Conservation (phyloP, 2,888 invertebrate genomes). For the Tridacna gigas region DNA sequence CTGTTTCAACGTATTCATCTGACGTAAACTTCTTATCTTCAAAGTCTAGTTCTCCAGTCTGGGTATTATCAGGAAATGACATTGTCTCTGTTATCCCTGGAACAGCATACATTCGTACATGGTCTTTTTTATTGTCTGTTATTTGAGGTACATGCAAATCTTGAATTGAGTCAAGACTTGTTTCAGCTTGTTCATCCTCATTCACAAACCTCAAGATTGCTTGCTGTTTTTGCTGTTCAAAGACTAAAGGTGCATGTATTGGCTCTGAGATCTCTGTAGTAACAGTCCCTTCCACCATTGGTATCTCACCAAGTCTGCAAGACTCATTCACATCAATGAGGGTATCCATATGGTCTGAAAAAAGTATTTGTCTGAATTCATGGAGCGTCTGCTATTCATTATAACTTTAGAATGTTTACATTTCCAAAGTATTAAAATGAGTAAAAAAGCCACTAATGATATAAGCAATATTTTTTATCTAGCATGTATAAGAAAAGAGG, state of each 20-base stretch:
- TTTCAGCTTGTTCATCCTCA: too few relatives aligned
- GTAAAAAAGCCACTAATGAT: too few relatives aligned
- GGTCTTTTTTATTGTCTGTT: neutral
- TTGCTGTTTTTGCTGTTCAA: neutral
- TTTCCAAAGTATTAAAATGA: too few relatives aligned
- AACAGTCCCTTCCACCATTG: neutral
- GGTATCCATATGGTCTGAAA: constrained; percentile 6
- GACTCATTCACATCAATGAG: neutral
- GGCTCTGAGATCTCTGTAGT: neutral
- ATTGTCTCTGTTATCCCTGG: constrained; percentile 29
- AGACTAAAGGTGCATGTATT: neutral
- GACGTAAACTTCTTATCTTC: neutral
- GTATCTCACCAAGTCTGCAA: neutral
- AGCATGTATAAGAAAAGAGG: neutral
- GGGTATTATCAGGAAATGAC: neutral
- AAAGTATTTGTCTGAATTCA: constrained; percentile 4
- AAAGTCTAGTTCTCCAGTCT: neutral
- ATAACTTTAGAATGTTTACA: too few relatives aligned
- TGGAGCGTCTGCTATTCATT: neutral
- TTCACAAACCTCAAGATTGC: too few relatives aligned
- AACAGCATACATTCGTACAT: constrained; percentile 26
- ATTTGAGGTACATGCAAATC: neutral
- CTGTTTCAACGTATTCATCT: too few relatives aligned
- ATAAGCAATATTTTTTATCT: neutral
- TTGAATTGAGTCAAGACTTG: too few relatives aligned